Base-by-base conservation (phyloP, 2,797 vertebrate genomes). In the Apodemus agrarius region DNA sequence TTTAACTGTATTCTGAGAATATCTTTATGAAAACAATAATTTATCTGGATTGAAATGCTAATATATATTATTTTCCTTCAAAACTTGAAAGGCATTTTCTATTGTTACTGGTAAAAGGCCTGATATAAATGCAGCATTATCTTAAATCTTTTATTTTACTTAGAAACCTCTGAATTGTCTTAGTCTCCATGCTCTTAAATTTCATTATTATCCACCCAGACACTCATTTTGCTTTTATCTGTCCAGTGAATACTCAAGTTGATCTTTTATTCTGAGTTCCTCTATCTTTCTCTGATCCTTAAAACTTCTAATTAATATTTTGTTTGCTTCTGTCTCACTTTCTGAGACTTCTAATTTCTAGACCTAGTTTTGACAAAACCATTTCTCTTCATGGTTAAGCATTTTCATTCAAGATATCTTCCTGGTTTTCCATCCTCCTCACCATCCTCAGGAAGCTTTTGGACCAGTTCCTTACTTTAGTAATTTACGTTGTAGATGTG, bases 141-240 rank as follows among this genome's bases (percentile, higher is more conserved):
- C 37, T 91, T 72, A 31, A 1, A 24, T 81, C 76, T 88, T 88
- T 93, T 84, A 57, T 89, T 94, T 90, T 67, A 80, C 69, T 37
- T 74, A 21, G 34, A 87, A 94, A 72, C 37, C 37, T 84, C 87
- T 40, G 40, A 80, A 90, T 83, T 90, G 31, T 86, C 78, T 94
- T 95, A 67, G 72, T 72, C 61, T 94, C 80, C 69, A 52, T 87
- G 57, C 52, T 90, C 34, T 91, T 89, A 69, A 63, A 13, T 78
- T 92, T 93, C 37, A 84, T 31, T 31, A 37, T 86, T 37, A 54
- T 78, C 74, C 94, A 21, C 92, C 22, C 46, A 75, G 80, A 79
- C 90, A 81, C 26, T 95, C n/a, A 88, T 57, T 89, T 93, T 76
- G 22, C 22, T 93, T 93, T 93, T 93, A 88, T 93, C 79, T 94